phyloP scores from a whole-genome alignment of 2,113 vertebrate species.

The Agelaius phoeniceus region DNA sequence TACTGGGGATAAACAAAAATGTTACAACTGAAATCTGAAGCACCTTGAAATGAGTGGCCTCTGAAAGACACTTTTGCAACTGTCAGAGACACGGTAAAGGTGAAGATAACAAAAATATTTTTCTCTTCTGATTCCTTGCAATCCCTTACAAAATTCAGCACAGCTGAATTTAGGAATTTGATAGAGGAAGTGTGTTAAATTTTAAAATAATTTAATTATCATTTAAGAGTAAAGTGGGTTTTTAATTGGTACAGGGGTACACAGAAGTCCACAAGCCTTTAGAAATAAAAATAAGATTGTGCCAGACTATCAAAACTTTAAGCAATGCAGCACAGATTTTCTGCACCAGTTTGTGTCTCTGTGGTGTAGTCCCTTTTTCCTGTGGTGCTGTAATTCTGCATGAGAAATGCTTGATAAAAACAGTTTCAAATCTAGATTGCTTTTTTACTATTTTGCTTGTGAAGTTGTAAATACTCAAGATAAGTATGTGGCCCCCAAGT shows the following conservation, averaged over 20 bases:
- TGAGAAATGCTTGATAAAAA: not conserved
- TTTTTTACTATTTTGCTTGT: not conserved
- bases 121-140: not conserved
- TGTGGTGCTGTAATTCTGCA: not conserved
- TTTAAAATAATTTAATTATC: not conserved
- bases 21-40: not conserved
- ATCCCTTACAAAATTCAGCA: not conserved
- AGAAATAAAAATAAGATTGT: not conserved
- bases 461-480: not conserved
- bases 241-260: not conserved
- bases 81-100: accelerated
- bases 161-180: not conserved
- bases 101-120: not conserved
- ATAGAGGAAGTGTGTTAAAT: not conserved
- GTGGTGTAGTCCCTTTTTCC: not conserved
- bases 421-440: not conserved
- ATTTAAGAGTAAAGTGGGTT: not conserved
- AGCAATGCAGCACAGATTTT: not conserved
- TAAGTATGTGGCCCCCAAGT: not conserved
- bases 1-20: not conserved
- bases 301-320: not conserved
- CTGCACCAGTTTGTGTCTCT: not conserved
- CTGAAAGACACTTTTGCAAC: not conserved
- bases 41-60: not conserved
- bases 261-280: not conserved